phyloP scores from a whole-genome alignment of 2,113 vertebrate genomes.

The Emydura subglobosa region DNA sequence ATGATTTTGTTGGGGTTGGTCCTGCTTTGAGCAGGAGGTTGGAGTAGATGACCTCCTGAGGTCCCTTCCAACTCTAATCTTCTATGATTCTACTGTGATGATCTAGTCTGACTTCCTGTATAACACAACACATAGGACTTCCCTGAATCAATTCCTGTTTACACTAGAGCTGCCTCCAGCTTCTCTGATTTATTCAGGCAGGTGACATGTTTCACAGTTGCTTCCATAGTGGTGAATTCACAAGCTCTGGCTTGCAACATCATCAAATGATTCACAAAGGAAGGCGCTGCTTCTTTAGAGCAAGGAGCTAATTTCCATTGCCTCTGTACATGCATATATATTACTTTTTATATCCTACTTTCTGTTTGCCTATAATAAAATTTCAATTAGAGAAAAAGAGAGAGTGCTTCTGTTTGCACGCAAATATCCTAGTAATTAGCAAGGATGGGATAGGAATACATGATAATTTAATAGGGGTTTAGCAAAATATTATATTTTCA shows the following conservation, averaged over 20 bases:
- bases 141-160: background rate
- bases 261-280: background rate
- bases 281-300: background rate
- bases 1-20: too few species aligned
- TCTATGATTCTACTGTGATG: background rate
- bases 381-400: conserved; percentile 65
- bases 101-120: background rate
- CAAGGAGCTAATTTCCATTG: background rate
- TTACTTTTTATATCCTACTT: conserved; percentile 59
- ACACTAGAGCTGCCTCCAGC: background rate
- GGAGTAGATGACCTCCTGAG: too few species aligned
- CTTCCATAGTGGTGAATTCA: background rate
- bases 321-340: conserved; percentile 49
- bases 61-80: too few species aligned
- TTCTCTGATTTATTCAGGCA: background rate
- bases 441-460: conserved; percentile 23
- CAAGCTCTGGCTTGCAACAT: background rate
- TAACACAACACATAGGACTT: background rate
- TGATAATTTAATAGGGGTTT: conserved; percentile 55
- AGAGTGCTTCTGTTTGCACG: conserved; percentile 62
- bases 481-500: conserved; percentile 64
- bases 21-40: too few species aligned
- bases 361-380: conserved; percentile 71
- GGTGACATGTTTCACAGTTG: background rate
- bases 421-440: conserved; percentile 65